These are phyloP conservation scores for Ceratina japonica DNA, from an alignment of 1,140 invertebrate species.

Conservation along the genomic window DNA sequence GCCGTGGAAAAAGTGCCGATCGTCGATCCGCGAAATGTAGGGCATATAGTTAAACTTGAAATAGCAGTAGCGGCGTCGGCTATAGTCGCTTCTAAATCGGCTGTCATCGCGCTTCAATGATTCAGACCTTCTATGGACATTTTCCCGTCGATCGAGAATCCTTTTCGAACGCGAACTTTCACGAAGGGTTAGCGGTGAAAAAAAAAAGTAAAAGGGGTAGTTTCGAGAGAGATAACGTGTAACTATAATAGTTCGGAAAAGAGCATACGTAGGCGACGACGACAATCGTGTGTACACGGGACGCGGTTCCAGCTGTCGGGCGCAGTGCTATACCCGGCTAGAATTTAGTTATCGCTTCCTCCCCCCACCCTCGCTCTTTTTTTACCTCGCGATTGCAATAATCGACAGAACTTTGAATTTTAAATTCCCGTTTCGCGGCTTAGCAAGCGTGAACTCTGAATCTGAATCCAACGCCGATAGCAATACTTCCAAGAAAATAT, in stretches of 20 bases:
- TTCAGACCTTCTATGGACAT: conserved; percentile 12
- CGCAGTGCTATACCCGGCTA: conserved; percentile 2
- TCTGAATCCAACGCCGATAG: too few species aligned
- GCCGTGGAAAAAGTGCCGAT: background rate
- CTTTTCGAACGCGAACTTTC: conserved; percentile 18
- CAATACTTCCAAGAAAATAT: too few species aligned
- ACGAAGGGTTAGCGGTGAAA: too few species aligned
- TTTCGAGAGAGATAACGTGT: conserved; percentile 30
- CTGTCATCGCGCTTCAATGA: conserved; percentile 23
- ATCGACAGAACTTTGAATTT: background rate
- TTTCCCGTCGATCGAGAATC: conserved; percentile 22
- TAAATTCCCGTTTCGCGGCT: background rate
- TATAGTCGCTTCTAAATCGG: background rate
- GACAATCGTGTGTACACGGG: conserved; percentile 24
- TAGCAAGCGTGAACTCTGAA: too few species aligned
- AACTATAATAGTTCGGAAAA: conserved; percentile 48
- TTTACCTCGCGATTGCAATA: background rate
- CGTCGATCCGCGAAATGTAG: background rate
- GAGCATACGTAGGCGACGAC: conserved; percentile 52
- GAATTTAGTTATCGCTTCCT: conserved; percentile 43
- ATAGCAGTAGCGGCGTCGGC: background rate
- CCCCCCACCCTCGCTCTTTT: background rate
- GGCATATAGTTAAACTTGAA: background rate
- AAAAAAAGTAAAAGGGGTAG: conserved; percentile 12
- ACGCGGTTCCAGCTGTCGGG: conserved; percentile 15